Evolutionary conservation across 2,113 vertebrate genomes (phyloP).

Genomic region (Gadus chalcogrammus): DNA sequence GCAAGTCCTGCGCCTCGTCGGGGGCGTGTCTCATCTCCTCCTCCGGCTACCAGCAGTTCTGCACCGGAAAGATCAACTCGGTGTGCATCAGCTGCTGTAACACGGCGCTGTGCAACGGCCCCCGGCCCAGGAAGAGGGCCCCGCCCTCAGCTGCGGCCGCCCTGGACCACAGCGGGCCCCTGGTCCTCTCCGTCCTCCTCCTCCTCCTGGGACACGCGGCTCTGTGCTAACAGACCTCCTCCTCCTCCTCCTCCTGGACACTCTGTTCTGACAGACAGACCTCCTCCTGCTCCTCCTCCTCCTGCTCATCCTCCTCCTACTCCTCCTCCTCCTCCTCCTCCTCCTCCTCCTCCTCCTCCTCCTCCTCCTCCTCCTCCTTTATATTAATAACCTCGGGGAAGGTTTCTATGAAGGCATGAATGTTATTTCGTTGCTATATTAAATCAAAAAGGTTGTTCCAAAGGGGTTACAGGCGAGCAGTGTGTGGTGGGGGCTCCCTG

Average conservation of each 20-base stretch:
- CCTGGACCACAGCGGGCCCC: neutral
- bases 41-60: constrained; percentile 93
- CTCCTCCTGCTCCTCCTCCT: too few relatives aligned
- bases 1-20: constrained; percentile 90
- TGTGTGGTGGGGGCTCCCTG: neutral
- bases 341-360: neutral
- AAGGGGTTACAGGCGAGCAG: neutral
- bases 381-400: neutral
- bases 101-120: constrained; percentile 89
- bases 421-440: too few relatives aligned
- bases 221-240: constrained; percentile 51
- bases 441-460: neutral
- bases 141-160: constrained; percentile 47
- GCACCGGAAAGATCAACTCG: constrained; percentile 89
- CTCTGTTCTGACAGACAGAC: too few relatives aligned
- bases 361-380: too few relatives aligned
- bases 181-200: constrained; percentile 35
- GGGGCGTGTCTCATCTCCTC: constrained; percentile 92
- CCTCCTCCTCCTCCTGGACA: too few relatives aligned
- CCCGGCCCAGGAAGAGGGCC: constrained; percentile 79
- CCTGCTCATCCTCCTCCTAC: too few relatives aligned
- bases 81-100: constrained; percentile 97
- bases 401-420: neutral
- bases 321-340: constrained; percentile 37
- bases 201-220: constrained; percentile 44